Evolutionary conservation across 1,140 invertebrate genomes (phyloP), one percentile per base, ranked within the genome.

Genomic region (Achatina immaculata): DNA sequence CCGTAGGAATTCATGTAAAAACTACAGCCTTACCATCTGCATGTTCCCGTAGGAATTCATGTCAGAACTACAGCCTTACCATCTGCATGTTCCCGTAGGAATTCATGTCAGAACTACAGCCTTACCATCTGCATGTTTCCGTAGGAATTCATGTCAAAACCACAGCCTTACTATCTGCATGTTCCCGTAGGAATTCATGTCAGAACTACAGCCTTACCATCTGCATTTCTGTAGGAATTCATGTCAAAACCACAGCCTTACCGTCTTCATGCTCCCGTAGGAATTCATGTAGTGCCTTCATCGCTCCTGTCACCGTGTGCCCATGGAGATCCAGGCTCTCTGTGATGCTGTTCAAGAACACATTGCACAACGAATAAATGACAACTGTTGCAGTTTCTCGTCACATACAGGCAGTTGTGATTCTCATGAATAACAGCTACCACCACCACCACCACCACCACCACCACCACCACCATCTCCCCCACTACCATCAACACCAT

Each of bases 281-380:
- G 36, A 71, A 80, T 19, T 34, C 24, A 36, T 80, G 78, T 21
- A 72, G 28, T 11, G 38, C 68, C 28, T 80, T 80, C 78, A 80
- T 71, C 28, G 78, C 78, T 9, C 78, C 68, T 34, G 78, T 80
- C 43, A 80, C 78, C 36, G 78, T 71, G 48, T 80, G 78, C 0
- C 78, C 78, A 40, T 80, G 78, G 31, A 80, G 68, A 34, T 80
- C 78, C 1, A 80, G 45, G 34, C 78, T 80, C n/a, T 80, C 78
- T 31, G 68, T 51, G 31, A 55, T 58, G 75, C 75, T 77, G 75
- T 1, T 7, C 6, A 76, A 34, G 2, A 69, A 36, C n/a, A 66
- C 51, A 55, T 14, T 55, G 51, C 51, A 16, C n/a, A 55, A 14
- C 14, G n/a, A 55, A n/a, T 16, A 14, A 55, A 16, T 14, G n/a